These are phyloP conservation scores for Vireo altiloquus DNA, from an alignment of 2,113 vertebrate genomes.

Conservation along the genomic window DNA sequence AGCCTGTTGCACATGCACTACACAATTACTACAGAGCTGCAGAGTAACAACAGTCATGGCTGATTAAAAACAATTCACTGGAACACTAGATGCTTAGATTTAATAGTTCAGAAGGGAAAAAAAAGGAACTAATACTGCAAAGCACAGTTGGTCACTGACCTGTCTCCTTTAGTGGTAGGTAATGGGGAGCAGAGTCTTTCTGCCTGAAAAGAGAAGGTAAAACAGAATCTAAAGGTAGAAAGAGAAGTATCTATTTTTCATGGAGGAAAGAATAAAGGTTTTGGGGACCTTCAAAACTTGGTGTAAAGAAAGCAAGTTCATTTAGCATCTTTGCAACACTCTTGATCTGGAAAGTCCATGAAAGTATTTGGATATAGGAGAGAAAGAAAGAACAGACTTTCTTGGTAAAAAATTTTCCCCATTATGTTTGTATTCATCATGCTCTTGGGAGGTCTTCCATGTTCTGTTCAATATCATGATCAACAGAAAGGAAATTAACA, in stretches of 20 bases:
- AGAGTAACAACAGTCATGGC: no score
- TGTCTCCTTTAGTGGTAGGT: neutral
- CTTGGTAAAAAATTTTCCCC: neutral
- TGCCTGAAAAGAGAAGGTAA: neutral
- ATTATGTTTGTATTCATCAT: neutral
- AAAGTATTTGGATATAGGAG: neutral
- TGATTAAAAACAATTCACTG: neutral
- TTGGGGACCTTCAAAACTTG: neutral
- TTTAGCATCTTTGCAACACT: neutral
- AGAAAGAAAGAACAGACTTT: neutral
- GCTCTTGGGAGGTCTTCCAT: neutral
- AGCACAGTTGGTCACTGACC: neutral
- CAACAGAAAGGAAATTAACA: neutral
- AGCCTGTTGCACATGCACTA: neutral
- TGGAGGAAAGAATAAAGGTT: neutral
- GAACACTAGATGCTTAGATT: neutral
- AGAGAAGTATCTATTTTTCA: neutral
- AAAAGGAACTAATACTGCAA: neutral
- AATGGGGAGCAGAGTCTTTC: accelerated
- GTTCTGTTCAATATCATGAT: neutral
- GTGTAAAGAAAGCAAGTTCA: neutral
- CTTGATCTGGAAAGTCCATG: neutral
- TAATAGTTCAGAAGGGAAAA: neutral
- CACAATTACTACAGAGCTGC: neutral
- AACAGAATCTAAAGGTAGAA: neutral